Evolutionary conservation across 2,113 vertebrate genomes (phyloP), one percentile per base, ranked within the genome.

Genomic region (Carlito syrichta): DNA sequence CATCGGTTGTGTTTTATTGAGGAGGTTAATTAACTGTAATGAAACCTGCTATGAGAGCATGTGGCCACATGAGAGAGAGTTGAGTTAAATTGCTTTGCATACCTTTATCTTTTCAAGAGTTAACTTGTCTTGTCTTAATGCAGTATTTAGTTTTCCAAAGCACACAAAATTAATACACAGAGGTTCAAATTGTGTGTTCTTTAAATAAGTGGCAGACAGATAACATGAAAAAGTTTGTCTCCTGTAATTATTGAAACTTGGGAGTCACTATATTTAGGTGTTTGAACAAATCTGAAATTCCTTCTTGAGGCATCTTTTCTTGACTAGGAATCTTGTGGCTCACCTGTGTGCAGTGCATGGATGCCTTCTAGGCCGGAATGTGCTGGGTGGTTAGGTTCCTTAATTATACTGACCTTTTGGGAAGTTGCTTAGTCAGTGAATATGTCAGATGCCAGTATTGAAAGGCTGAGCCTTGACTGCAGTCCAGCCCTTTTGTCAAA

Each of bases 151-250:
- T 92, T 86, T 19, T 83, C 40, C 35, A 86, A 77, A 92, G 76
- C 52, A 71, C 62, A 22, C 92, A 76, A 77, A 68, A 86, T 88
- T 73, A 48, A 54, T 45, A 17, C 13, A 38, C 17, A 86, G 66
- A 86, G 22, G 56, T 82, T 94, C 81, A 94, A n/a, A 88, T 91
- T 68, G 5, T 95, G 78, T 91, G 45, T 86, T 68, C 77, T 95
- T 94, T 86, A 95, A 86, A n/a, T 77, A 77, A 91, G 30, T 96
- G 86, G 9, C 38, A 62, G 38, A 82, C 8, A 89, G 62, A 4
- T 91, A 83, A 60, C 38, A 60, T 56, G 76, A 87, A 66, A 82
- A 77, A 58, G 23, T 78, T 66, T 68, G 50, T 81, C 30, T 71
- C 89, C 14, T 92, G 0, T 94, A 62, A 79, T 73, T 73, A 54